phyloP scores from a whole-genome alignment of 2,888 invertebrate species.

The Tetramorium bicarinatum region DNA sequence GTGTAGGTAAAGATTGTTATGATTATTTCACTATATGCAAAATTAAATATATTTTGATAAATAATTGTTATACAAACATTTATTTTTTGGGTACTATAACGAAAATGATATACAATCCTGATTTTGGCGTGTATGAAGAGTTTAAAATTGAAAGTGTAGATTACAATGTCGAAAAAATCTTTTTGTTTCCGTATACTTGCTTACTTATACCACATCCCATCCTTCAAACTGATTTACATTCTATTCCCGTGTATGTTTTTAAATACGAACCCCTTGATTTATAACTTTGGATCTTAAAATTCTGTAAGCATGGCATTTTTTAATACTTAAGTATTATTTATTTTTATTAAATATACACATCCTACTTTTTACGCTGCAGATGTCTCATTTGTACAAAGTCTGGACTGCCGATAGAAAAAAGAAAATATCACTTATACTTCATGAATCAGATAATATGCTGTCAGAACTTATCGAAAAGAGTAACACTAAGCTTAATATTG shows the following conservation, averaged over 20 bases:
- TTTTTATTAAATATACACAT: neutral
- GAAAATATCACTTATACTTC: constrained; percentile 2
- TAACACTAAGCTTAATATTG: constrained; percentile 24
- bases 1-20: constrained; percentile 20
- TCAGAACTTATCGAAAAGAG: constrained; percentile 15
- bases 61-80: constrained; percentile 7
- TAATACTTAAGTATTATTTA: too few species aligned
- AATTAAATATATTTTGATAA: constrained; percentile 25
- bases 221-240: constrained; percentile 13
- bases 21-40: constrained; percentile 20
- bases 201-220: constrained; percentile 9
- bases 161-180: neutral
- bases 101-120: constrained; percentile 4
- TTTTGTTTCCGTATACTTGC: constrained; percentile 1
- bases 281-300: neutral
- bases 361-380: neutral
- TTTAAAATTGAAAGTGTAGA: constrained; percentile 3
- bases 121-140: constrained; percentile 17
- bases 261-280: neutral
- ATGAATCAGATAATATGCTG: constrained; percentile 24
- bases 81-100: constrained; percentile 19
- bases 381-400: constrained; percentile 26
- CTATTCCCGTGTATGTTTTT: constrained; percentile 6
- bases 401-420: constrained; percentile 30
- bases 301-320: neutral